A percentile compares a stretch with the other conserved stretches of the same genome.
Evolutionary conservation across 1,140 invertebrate species (phyloP).

Genomic region (Drosophila seguyi): DNA sequence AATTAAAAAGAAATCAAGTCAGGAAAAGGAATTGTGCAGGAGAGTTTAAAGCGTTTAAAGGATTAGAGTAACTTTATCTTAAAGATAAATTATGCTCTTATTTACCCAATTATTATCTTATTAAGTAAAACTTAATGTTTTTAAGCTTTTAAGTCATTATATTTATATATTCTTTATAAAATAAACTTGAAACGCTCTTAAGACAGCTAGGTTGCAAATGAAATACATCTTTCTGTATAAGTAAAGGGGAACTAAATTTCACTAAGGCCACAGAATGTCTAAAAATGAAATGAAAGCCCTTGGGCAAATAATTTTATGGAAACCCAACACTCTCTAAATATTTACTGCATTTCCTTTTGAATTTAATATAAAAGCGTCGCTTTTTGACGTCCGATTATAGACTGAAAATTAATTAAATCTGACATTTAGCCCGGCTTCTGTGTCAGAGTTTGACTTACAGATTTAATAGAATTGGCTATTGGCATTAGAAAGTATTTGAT

Average conservation of each 20-base stretch:
- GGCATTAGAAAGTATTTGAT: not conserved
- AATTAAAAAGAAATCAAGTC: not conserved
- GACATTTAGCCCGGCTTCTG: constrained; percentile 7
- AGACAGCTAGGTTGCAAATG: not conserved
- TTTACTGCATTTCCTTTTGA: constrained; percentile 1
- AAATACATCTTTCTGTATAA: not conserved
- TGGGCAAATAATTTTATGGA: not conserved
- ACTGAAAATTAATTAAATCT: constrained; percentile 3
- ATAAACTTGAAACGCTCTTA: not conserved
- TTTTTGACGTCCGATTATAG: not conserved
- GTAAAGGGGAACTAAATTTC: not conserved
- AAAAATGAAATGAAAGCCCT: not conserved
- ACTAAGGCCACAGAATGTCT: not conserved
- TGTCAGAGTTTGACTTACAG: not conserved
- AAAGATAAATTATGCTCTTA: not conserved
- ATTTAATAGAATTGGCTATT: not conserved
- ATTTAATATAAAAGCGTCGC: constrained; percentile 3
- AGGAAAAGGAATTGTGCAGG: not conserved
- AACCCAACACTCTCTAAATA: not conserved
- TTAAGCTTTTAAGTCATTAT: not conserved
- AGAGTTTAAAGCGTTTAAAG: too few relatives aligned
- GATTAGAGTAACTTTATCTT: not conserved
- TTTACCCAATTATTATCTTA: not conserved
- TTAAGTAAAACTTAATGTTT: not conserved
- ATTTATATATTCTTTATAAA: not conserved